Conservation (phyloP, 2,113 vertebrate genomes). For the Glaucomys volans region DNA sequence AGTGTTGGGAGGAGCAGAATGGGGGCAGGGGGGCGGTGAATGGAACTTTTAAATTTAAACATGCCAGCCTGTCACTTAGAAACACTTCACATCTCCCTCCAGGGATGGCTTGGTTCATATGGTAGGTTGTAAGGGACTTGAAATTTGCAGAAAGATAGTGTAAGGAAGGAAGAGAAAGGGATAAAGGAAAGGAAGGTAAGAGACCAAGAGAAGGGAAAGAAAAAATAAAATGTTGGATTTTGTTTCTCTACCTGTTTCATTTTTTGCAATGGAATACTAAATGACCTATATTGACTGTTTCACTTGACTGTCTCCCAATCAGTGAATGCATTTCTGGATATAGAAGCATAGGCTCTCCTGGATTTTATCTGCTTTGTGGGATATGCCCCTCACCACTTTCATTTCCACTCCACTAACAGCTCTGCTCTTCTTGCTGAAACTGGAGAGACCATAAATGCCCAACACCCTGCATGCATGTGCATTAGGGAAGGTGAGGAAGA, state of each 20-base stretch:
- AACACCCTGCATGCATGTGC: not conserved
- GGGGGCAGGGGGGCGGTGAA: not conserved
- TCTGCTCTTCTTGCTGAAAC: not conserved
- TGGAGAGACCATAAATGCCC: not conserved
- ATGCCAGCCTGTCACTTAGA: not conserved
- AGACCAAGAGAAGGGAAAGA: not conserved
- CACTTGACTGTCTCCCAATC: not conserved
- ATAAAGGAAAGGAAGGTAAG: not conserved
- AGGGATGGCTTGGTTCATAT: not conserved
- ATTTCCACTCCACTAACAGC: not conserved
- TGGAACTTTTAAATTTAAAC: slow-evolving; percentile 5
- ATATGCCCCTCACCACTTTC: not conserved
- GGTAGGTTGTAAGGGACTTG: not conserved
- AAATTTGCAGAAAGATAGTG: not conserved
- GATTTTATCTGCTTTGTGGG: not conserved
- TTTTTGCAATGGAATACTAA: not conserved
- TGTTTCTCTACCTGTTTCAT: not conserved
- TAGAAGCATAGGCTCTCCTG: not conserved
- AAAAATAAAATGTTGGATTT: not conserved
- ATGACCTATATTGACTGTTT: not conserved
- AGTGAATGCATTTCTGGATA: not conserved
- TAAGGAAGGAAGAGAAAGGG: rapidly evolving
- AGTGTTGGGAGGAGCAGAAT: not conserved
- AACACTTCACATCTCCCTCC: not conserved
- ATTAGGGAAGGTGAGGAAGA: not conserved